Percentiles rank a stretch among this genome's conserved stretches.
These are phyloP conservation scores for Leucopsar rothschildi DNA, from an alignment of 2,113 vertebrate genomes.

Conservation along the genomic window DNA sequence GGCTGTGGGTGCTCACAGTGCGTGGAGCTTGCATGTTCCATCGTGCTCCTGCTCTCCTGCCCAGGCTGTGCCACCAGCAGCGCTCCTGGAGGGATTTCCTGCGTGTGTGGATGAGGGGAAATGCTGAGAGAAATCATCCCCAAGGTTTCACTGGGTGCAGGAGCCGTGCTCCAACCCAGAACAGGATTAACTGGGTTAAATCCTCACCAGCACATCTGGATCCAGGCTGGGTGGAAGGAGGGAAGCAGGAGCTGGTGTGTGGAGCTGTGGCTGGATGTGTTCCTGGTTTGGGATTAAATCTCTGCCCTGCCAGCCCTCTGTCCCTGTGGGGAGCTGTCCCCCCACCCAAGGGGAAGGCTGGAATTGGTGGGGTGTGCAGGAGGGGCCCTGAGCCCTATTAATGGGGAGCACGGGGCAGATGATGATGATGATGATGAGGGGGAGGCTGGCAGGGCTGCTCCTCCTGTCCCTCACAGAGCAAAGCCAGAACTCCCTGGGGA, in stretches of 20 bases:
- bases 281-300: accelerated
- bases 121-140: not conserved
- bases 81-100: not conserved
- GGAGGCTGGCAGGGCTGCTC: not conserved
- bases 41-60: not conserved
- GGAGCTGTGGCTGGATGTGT: not conserved
- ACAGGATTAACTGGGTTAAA: not conserved
- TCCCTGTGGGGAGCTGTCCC: not conserved
- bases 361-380: not conserved
- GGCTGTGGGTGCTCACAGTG: not conserved
- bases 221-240: not conserved
- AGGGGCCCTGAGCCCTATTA: not conserved
- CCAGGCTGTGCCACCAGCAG: not conserved
- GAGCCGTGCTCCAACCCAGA: not conserved
- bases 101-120: not conserved
- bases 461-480: not conserved
- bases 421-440: not conserved
- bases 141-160: accelerated
- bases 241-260: not conserved
- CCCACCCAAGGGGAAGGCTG: not conserved
- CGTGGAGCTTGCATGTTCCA: not conserved
- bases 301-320: not conserved
- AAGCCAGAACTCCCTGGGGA: not conserved
- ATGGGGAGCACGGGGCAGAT: not conserved
- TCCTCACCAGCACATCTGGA: not conserved